A percentile compares a stretch with the other conserved stretches of the same genome.
These are phyloP conservation scores for Gastracanthus pulcherrimus DNA, from an alignment of 2,888 invertebrate genomes.

Conservation along the genomic window DNA sequence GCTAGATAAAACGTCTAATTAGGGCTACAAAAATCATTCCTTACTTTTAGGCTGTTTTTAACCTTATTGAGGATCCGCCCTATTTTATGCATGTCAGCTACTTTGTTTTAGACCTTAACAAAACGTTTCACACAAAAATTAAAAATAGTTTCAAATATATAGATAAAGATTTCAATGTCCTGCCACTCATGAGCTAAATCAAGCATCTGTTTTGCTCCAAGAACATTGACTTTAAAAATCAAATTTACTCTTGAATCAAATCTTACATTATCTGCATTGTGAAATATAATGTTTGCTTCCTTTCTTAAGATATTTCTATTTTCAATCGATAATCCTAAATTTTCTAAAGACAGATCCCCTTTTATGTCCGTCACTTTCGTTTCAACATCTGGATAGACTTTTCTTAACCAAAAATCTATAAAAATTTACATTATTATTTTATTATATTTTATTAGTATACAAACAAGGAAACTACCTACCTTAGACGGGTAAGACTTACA, in stretches of 20 bases:
- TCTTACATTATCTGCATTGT: conserved; percentile 64
- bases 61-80: too few species aligned
- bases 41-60: too few species aligned
- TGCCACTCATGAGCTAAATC: conserved; percentile 64
- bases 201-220: conserved; percentile 64
- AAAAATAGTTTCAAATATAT: too few species aligned
- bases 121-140: too few species aligned
- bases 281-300: conserved; percentile 65
- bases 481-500: too few species aligned
- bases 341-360: conserved; percentile 61
- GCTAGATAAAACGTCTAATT: too few species aligned
- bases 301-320: conserved; percentile 56
- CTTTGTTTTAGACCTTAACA: too few species aligned
- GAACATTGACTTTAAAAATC: conserved; percentile 61
- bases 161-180: conserved; percentile 62
- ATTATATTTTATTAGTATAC: neutral
- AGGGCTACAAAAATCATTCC: too few species aligned
- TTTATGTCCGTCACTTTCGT: conserved; percentile 59
- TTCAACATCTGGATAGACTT: conserved; percentile 58
- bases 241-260: conserved; percentile 56
- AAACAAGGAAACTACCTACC: neutral
- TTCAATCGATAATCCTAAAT: conserved; percentile 61
- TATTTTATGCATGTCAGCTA: too few species aligned
- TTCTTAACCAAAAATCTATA: conserved; percentile 66
- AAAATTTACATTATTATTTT: neutral